These are phyloP conservation scores for Opisthograptis luteolata DNA, from an alignment of 2,888 invertebrate genomes.

Conservation along the genomic window DNA sequence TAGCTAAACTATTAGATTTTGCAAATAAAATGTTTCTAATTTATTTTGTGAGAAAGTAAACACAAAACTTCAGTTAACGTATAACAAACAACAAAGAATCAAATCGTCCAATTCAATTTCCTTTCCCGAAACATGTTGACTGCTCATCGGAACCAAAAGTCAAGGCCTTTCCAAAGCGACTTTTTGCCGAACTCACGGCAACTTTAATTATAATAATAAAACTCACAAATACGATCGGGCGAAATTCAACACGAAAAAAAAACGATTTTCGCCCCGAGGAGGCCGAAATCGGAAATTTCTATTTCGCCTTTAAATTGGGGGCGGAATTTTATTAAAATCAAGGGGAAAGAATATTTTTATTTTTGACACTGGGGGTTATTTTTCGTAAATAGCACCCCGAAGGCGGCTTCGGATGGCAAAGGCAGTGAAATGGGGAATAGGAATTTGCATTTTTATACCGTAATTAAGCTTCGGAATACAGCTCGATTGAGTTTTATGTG, in stretches of 20 bases:
- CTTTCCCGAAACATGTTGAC: background rate
- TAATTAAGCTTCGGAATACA: slow-evolving; percentile 29
- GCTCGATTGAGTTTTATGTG: slow-evolving; percentile 29
- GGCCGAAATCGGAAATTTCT: slow-evolving; percentile 36
- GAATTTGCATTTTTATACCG: slow-evolving; percentile 37
- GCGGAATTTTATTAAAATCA: slow-evolving; percentile 36
- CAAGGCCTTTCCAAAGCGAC: slow-evolving; percentile 1
- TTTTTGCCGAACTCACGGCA: slow-evolving; percentile 10
- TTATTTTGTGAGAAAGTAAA: background rate
- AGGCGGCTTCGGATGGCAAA: slow-evolving; percentile 18
- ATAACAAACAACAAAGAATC: background rate
- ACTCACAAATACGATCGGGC: slow-evolving; percentile 26
- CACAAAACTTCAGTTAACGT: background rate
- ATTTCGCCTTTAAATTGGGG: slow-evolving; percentile 41
- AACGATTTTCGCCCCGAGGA: slow-evolving; percentile 29
- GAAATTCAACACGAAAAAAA: slow-evolving; percentile 27
- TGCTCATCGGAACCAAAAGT: background rate
- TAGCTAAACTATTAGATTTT: too few relatives aligned
- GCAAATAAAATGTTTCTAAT: background rate
- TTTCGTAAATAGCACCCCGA: slow-evolving; percentile 36
- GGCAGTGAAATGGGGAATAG: slow-evolving; percentile 14
- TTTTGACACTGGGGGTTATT: slow-evolving; percentile 32
- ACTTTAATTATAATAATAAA: slow-evolving; percentile 37
- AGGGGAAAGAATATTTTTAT: slow-evolving; percentile 36
- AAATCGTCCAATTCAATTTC: slow-evolving; percentile 11